phyloP scores from a whole-genome alignment of 2,888 invertebrate species.

The Xanthorhoe designata region DNA sequence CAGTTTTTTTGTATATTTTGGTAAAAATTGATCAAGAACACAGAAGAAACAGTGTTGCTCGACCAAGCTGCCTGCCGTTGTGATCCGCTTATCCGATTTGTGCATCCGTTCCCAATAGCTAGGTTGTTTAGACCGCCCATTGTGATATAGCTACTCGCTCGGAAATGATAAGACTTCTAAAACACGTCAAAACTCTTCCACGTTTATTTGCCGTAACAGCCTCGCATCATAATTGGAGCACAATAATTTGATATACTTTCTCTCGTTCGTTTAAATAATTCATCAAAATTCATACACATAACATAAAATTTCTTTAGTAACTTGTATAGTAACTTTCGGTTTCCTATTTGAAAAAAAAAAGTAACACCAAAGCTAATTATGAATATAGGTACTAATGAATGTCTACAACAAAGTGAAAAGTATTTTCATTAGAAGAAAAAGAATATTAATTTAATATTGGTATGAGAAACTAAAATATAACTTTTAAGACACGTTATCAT shows the following conservation, averaged over 20 bases:
- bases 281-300: conserved; percentile 65
- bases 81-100: conserved; percentile 36
- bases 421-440: conserved; percentile 12
- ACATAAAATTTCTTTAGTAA: conserved; percentile 52
- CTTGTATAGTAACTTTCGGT: conserved; percentile 74
- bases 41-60: background rate
- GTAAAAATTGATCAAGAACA: background rate
- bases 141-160: conserved; percentile 37
- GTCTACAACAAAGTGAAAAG: conserved; percentile 23
- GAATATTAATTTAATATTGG: background rate
- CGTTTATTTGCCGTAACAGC: conserved; percentile 63
- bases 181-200: conserved; percentile 47
- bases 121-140: conserved; percentile 26
- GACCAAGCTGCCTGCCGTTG: conserved; percentile 19
- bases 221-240: conserved; percentile 77
- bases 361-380: conserved; percentile 31
- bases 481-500: background rate
- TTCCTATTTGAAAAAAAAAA: conserved; percentile 64
- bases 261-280: conserved; percentile 66
- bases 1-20: too few relatives aligned
- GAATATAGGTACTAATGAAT: too few relatives aligned
- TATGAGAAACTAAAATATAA: background rate
- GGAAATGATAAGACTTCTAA: conserved; percentile 38
- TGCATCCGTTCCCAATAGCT: conserved; percentile 27
- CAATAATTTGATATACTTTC: conserved; percentile 79